Percentiles rank a stretch among this genome's conserved stretches.
phyloP scores from a whole-genome alignment of 2,797 vertebrate species.

The Schizothorax lantsangensis region DNA sequence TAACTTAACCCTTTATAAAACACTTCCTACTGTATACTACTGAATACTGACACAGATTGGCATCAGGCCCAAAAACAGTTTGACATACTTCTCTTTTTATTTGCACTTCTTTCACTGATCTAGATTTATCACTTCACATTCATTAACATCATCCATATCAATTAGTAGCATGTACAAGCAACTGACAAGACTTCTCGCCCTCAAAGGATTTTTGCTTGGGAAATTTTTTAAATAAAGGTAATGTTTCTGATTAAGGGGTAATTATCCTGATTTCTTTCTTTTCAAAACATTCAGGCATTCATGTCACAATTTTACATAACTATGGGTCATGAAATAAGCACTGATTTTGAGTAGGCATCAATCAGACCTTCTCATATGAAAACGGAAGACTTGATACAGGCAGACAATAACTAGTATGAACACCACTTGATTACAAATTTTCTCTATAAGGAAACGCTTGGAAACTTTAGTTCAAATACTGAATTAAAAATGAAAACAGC shows the following conservation, averaged over 20 bases:
- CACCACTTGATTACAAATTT: constrained; percentile 7
- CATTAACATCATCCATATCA: constrained; percentile 66
- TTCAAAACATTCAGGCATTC: constrained; percentile 60
- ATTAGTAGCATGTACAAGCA: constrained; percentile 59
- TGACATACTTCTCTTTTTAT: constrained; percentile 17
- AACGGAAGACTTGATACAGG: neutral
- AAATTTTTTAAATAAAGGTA: constrained; percentile 62
- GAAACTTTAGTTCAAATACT: neutral
- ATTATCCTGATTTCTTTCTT: constrained; percentile 59
- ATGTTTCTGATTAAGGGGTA: constrained; percentile 64
- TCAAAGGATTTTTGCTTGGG: constrained; percentile 61
- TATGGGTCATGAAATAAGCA: constrained; percentile 44
- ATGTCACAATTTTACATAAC: constrained; percentile 56
- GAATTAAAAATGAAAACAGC: neutral
- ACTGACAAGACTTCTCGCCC: constrained; percentile 54
- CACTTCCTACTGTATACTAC: neutral
- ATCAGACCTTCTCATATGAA: constrained; percentile 4
- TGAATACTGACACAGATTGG: neutral
- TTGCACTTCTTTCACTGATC: constrained; percentile 36
- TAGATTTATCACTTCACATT: constrained; percentile 59
- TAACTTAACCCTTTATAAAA: neutral
- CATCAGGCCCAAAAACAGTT: neutral
- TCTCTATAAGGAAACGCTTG: neutral
- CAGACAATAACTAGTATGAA: constrained; percentile 1
- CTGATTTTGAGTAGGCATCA: constrained; percentile 31